phyloP scores from a whole-genome alignment of 2,888 invertebrate genomes.

The Rhagonycha lutea region DNA sequence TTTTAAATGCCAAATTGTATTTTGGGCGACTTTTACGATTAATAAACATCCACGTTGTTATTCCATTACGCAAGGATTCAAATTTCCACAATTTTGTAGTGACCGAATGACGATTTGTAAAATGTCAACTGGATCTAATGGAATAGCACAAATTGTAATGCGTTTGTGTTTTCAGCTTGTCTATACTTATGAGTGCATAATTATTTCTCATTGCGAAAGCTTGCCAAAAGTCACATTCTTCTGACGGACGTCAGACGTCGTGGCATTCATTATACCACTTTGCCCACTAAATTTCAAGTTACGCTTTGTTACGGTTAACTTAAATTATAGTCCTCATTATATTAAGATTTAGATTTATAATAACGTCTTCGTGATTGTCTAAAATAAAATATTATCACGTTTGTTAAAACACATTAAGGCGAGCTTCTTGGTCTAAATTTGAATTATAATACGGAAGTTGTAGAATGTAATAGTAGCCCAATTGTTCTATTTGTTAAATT shows the following conservation, averaged over 20 bases:
- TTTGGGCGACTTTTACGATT: neutral
- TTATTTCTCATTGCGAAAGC: neutral
- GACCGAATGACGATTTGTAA: neutral
- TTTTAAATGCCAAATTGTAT: slow-evolving; percentile 1
- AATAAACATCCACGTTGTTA: neutral
- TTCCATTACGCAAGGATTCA: neutral
- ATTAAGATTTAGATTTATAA: slow-evolving; percentile 10
- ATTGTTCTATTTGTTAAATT: neutral
- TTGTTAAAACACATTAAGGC: neutral
- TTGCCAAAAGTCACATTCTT: slow-evolving; percentile 20
- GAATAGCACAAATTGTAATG: neutral
- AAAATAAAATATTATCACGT: neutral
- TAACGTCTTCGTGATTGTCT: neutral
- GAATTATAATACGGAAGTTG: neutral
- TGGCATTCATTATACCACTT: neutral
- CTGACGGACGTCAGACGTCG: slow-evolving; percentile 10
- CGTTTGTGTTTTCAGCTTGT: neutral
- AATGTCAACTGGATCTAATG: neutral
- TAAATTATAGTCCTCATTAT: slow-evolving; percentile 17
- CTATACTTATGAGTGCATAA: neutral
- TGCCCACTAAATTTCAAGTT: slow-evolving; percentile 11
- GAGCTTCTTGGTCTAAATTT: neutral
- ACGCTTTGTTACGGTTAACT: slow-evolving; percentile 11
- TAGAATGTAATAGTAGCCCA: neutral
- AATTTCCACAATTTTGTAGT: neutral